Evolutionary conservation across 2,888 invertebrate genomes (phyloP).

Genomic region (Barypeithes pellucidus): DNA sequence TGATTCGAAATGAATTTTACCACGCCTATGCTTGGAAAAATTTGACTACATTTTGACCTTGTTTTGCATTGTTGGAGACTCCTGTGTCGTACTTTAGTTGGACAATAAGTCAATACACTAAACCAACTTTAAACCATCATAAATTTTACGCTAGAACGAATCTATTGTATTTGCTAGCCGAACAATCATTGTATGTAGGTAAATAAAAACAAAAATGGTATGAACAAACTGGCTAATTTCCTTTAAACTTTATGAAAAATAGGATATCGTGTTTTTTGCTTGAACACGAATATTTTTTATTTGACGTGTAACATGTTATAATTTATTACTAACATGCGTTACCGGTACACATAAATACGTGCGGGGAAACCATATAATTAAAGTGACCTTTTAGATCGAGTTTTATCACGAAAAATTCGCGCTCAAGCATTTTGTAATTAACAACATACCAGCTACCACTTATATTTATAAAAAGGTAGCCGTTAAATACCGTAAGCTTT

Average conservation of each 20-base stretch:
- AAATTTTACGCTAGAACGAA: too few relatives aligned
- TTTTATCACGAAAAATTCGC: conserved; percentile 21
- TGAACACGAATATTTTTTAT: conserved; percentile 11
- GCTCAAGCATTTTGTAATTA: conserved; percentile 18
- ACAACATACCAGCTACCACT: conserved; percentile 4
- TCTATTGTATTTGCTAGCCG: too few relatives aligned
- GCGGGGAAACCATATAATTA: conserved; percentile 14
- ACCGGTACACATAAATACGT: conserved; percentile 19
- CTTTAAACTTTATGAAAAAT: conserved; percentile 15
- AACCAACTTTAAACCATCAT: too few relatives aligned
- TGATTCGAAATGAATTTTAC: too few relatives aligned
- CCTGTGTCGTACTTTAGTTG: too few relatives aligned
- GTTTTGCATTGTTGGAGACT: too few relatives aligned
- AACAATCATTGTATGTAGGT: too few relatives aligned
- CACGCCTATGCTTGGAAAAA: too few relatives aligned
- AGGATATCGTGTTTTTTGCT: conserved; percentile 9
- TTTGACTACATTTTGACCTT: too few relatives aligned
- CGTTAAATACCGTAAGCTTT: conserved; percentile 14
- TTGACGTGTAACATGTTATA: conserved; percentile 13
- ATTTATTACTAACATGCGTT: conserved; percentile 24
- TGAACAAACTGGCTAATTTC: neutral
- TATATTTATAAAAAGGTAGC: conserved; percentile 13
- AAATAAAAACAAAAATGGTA: neutral
- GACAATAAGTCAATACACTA: too few relatives aligned
- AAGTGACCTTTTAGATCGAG: conserved; percentile 14